These are phyloP conservation scores for Pitta sordida DNA, from an alignment of 2,113 vertebrate species.

Conservation along the genomic window DNA sequence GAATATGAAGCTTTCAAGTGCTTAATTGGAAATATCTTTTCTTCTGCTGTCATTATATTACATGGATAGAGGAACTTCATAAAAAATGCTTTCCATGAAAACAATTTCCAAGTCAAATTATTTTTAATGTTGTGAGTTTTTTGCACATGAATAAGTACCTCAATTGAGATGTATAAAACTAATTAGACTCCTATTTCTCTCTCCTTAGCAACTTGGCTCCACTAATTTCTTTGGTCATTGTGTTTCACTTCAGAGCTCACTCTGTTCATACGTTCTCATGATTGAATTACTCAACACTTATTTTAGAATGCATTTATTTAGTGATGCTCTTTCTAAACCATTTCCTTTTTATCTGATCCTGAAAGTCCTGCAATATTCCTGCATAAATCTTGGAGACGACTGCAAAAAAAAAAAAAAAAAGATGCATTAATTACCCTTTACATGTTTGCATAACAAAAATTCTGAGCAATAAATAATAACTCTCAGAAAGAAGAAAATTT, in stretches of 20 bases:
- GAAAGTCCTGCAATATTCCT: neutral
- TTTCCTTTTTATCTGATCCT: neutral
- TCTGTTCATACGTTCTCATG: neutral
- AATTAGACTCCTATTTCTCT: conserved; percentile 57
- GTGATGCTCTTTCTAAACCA: neutral
- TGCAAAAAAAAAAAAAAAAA: neutral
- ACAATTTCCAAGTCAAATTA: conserved; percentile 69
- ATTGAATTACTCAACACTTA: conserved; percentile 30
- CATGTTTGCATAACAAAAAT: neutral
- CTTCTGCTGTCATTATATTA: conserved; percentile 36
- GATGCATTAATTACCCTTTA: neutral
- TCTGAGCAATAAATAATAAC: neutral
- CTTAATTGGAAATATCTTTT: conserved; percentile 62
- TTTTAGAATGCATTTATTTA: conserved; percentile 17
- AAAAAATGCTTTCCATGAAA: conserved; percentile 32
- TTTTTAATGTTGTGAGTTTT: conserved; percentile 51
- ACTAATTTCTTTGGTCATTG: conserved; percentile 39
- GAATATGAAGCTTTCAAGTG: conserved; percentile 42
- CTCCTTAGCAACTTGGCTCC: conserved; percentile 19
- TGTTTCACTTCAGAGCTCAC: neutral
- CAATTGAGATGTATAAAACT: conserved; percentile 59
- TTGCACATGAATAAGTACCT: conserved; percentile 46
- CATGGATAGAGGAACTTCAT: conserved; percentile 2
- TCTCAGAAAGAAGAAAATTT: neutral
- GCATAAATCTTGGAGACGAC: neutral